Base-by-base conservation (phyloP, 2,888 invertebrate genomes). In the Prosopocoilus inquinatus region DNA sequence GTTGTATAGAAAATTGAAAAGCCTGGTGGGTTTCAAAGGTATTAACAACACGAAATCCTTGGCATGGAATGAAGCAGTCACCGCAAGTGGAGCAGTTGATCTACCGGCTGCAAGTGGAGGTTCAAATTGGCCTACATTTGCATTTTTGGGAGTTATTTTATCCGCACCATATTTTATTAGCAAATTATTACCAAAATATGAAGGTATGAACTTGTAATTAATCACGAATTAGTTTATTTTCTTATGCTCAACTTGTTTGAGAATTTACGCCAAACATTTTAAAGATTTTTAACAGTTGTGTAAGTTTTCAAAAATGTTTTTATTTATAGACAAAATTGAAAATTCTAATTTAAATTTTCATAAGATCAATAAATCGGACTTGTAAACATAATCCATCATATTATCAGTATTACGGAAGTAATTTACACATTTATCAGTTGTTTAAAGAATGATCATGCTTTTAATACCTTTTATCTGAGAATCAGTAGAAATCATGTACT, bases 111-210 rank as follows among this genome's bases (percentile, higher is more conserved):
- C 60, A 76, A 78, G 36, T 61, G 76, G 75, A 9, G 71, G 72
- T 35, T 86, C 90, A 2, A 83, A 84, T 47, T 96, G 96, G 96
- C 94, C 96, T 0, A 88, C 96, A 9, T 73, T 96, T 2, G 82
- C 95, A 66, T 96, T 97, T 80, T 83, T 96, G 68, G 90, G 90
- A 2, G 85, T 96, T 52, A 87, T 96, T 45, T 83, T 95, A 49
- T 91, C 93, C 0, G 94, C 94, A 8, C 97, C 98, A 0, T 97
- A 94, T 80, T 80, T 98, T 45, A 88, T 96, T 59, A 90, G 91
- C 80, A 90, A 87, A 74, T 83, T 95, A 75, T 76, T 94, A 58
- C 85, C 84, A 20, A 78, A 84, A 65, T 85, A 85, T 72, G 83
- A 81, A 78, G 80, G 88, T 88, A 68, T 28, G 20, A 28, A 28